A percentile compares a stretch with the other conserved stretches of the same genome.
These are phyloP conservation scores for Ptychodera flava DNA, from an alignment of 35 echinoderm and acorn worm species.

Conservation along the genomic window DNA sequence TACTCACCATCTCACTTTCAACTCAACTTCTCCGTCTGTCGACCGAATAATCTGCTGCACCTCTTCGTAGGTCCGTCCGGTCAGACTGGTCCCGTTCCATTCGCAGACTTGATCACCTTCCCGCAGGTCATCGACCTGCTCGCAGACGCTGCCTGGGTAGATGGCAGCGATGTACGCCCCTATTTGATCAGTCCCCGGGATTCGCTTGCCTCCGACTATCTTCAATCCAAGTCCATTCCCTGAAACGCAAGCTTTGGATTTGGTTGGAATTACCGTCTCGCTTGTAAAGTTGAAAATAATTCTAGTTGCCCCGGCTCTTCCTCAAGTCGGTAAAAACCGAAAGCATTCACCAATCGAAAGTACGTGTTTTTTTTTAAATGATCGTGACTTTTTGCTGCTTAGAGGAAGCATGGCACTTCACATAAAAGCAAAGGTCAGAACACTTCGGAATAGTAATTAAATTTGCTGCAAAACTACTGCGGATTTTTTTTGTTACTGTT, in stretches of 20 bases:
- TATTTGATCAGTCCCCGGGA: constrained; percentile 71
- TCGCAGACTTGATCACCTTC: constrained; percentile 91
- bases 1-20: constrained; percentile 73
- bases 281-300: too few relatives aligned
- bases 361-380: too few relatives aligned
- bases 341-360: too few relatives aligned
- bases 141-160: constrained; percentile 58
- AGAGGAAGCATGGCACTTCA: too few relatives aligned
- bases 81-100: constrained; percentile 82
- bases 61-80: constrained; percentile 91
- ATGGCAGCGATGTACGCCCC: constrained; percentile 94
- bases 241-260: constrained; percentile 12
- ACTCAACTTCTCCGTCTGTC: constrained; percentile 53
- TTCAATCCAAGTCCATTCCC: constrained; percentile 80
- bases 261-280: not conserved
- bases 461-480: too few relatives aligned
- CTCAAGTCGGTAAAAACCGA: too few relatives aligned
- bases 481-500: too few relatives aligned
- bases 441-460: too few relatives aligned
- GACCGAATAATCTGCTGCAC: constrained; percentile 75
- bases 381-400: too few relatives aligned
- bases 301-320: too few relatives aligned
- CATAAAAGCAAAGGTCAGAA: too few relatives aligned
- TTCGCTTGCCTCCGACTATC: constrained; percentile 82
- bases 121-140: constrained; percentile 66